Conservation (phyloP, 2,888 invertebrate species). For the Pheosia tremula region DNA sequence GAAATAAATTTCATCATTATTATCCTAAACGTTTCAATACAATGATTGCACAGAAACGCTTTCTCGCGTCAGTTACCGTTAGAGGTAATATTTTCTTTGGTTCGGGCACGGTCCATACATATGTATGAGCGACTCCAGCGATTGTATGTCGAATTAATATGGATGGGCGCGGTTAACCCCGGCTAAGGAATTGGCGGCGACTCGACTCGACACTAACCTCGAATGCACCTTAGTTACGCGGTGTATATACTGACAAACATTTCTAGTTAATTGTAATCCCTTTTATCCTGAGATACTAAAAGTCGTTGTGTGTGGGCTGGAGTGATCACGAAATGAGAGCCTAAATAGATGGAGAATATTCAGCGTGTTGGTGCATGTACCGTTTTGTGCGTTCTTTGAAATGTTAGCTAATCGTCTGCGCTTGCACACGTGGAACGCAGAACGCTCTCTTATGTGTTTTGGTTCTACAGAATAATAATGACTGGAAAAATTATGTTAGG, state of each 20-base stretch:
- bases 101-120: slow-evolving; percentile 27
- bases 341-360: too few species aligned
- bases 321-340: background rate
- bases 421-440: too few species aligned
- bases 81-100: too few species aligned
- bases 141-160: slow-evolving; percentile 50
- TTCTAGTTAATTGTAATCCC: slow-evolving; percentile 1
- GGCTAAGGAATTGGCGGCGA: slow-evolving; percentile 5
- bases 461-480: too few species aligned
- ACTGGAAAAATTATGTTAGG: too few species aligned
- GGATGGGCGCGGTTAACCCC: slow-evolving; percentile 40
- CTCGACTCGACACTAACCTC: background rate
- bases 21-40: background rate
- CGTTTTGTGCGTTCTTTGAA: too few species aligned
- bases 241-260: background rate
- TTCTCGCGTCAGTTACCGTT: background rate
- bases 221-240: background rate
- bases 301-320: background rate
- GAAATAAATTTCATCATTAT: too few species aligned
- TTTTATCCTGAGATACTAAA: background rate
- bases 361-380: too few species aligned
- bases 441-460: too few species aligned
- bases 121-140: slow-evolving; percentile 43
- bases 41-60: slow-evolving; percentile 3
- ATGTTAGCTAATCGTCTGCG: too few species aligned